These are phyloP conservation scores for Pseudomugil tenellus DNA, from an alignment of 2,797 vertebrate species.

Conservation along the genomic window DNA sequence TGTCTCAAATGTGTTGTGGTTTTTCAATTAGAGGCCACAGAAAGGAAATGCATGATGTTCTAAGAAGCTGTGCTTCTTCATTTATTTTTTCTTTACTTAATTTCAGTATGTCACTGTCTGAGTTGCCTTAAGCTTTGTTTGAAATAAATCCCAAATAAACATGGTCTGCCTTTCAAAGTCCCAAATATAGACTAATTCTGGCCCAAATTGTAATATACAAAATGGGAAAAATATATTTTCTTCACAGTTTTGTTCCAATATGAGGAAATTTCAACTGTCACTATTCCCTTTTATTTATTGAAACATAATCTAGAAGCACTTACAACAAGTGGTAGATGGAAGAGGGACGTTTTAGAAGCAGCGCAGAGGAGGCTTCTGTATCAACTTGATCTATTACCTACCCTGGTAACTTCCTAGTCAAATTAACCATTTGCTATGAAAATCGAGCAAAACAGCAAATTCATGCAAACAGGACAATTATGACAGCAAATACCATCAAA, in stretches of 20 bases:
- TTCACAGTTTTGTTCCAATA: neutral
- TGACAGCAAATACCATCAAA: neutral
- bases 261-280: neutral
- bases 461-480: neutral
- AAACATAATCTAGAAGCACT: neutral
- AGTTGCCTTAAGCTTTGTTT: neutral
- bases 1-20: neutral
- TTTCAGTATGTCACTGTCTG: neutral
- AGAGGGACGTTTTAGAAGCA: neutral
- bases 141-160: neutral
- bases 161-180: neutral
- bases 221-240: neutral
- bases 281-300: neutral
- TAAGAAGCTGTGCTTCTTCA: neutral
- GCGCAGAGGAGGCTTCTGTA: too few species aligned
- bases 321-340: neutral
- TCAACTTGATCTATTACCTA: neutral
- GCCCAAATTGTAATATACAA: neutral
- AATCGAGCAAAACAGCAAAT: neutral
- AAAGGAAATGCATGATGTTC: neutral
- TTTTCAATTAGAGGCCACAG: neutral
- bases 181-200: neutral
- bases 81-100: neutral
- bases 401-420: neutral
- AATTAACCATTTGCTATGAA: neutral